Conservation (phyloP, 2,797 vertebrate species). For the Typhlichthys eigenmanni region DNA sequence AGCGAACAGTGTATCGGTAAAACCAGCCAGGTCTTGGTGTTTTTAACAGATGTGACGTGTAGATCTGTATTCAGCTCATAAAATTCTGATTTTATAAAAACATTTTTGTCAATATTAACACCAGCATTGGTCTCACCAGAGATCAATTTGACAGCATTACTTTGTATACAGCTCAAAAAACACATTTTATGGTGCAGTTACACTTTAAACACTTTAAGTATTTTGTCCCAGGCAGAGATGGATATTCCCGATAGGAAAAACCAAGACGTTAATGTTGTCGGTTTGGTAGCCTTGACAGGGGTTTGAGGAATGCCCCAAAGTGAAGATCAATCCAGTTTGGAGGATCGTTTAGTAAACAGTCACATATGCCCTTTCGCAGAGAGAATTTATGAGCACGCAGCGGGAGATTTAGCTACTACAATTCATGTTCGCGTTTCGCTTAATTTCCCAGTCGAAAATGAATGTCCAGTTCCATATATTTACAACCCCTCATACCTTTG, state of each 20-base stretch:
- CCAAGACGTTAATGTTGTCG: slow-evolving; percentile 72
- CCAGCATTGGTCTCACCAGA: too few relatives aligned
- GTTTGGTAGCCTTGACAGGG: slow-evolving; percentile 71
- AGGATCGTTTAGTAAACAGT: slow-evolving; percentile 65
- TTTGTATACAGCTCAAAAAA: too few relatives aligned
- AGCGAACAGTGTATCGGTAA: too few relatives aligned
- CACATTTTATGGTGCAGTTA: too few relatives aligned
- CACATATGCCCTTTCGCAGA: slow-evolving; percentile 69
- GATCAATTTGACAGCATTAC: too few relatives aligned
- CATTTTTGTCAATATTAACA: too few relatives aligned
- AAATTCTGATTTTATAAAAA: too few relatives aligned
- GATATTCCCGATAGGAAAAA: slow-evolving; percentile 61
- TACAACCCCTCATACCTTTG: slow-evolving; percentile 10
- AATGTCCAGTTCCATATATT: slow-evolving; percentile 30
- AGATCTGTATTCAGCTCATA: too few relatives aligned
- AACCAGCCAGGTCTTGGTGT: too few relatives aligned
- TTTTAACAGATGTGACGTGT: too few relatives aligned
- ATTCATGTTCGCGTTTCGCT: slow-evolving; percentile 54
- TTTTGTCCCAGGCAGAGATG: slow-evolving; percentile 26
- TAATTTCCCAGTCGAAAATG: slow-evolving; percentile 45
- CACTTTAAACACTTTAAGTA: background rate
- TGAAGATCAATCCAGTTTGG: slow-evolving; percentile 70
- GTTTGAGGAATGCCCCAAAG: slow-evolving; percentile 64
- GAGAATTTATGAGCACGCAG: slow-evolving; percentile 62
- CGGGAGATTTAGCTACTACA: slow-evolving; percentile 35